phyloP scores from a whole-genome alignment of 2,888 invertebrate genomes.

The Synergus itoensis region DNA sequence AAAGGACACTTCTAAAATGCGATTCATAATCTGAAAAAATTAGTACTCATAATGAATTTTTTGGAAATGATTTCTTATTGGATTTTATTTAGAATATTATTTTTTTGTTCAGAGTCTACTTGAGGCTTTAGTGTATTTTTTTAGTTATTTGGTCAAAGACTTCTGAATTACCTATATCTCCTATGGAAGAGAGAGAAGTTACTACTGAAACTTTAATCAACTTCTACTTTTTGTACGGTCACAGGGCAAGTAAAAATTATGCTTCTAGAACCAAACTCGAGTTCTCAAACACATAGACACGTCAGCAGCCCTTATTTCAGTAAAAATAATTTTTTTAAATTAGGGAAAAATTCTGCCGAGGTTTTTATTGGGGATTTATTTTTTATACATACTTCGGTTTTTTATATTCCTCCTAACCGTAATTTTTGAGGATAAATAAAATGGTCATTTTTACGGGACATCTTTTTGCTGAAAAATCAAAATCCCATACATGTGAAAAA shows the following conservation, averaged over 20 bases:
- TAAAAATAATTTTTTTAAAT: neutral
- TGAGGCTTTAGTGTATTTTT: neutral
- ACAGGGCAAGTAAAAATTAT: constrained; percentile 1
- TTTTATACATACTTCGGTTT: no score
- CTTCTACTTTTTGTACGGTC: neutral
- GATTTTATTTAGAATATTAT: neutral
- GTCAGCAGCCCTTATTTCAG: neutral
- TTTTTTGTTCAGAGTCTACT: neutral
- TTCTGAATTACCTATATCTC: neutral
- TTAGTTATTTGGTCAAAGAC: constrained; percentile 1
- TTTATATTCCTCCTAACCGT: no score
- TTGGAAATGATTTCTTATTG: no score
- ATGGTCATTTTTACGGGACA: no score
- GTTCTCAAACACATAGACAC: neutral
- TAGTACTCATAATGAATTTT: no score
- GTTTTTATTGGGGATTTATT: no score
- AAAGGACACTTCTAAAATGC: neutral
- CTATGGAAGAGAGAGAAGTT: neutral
- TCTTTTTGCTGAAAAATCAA: no score
- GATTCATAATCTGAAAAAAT: neutral
- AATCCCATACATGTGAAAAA: no score
- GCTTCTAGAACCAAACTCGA: neutral
- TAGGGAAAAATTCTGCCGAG: neutral
- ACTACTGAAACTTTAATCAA: constrained; percentile 1
- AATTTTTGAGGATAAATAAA: no score